Evolutionary conservation across 2,797 vertebrate species (phyloP).

Genomic region (Setipinna tenuifilis): DNA sequence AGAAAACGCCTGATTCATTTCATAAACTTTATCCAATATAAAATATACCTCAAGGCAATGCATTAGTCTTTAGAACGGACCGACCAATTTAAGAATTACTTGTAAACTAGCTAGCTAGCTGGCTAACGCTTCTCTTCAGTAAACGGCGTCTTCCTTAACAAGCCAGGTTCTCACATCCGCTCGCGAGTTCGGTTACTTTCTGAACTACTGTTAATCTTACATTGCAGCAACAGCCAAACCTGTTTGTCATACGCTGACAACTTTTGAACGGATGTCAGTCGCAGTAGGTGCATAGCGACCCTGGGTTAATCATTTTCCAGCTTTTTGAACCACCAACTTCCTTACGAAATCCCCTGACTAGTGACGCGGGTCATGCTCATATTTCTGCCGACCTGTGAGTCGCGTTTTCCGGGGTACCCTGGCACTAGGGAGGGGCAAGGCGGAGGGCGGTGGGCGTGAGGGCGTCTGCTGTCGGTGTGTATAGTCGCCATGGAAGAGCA

Average conservation of each 20-base stretch:
- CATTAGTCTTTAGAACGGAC: background rate
- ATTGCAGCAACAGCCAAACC: background rate
- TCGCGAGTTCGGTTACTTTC: background rate
- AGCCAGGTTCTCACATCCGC: conserved; percentile 14
- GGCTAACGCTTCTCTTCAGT: background rate
- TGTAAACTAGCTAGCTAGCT: conserved; percentile 2
- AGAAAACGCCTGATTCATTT: background rate
- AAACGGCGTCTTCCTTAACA: background rate
- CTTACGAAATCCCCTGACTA: conserved; percentile 12
- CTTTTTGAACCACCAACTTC: background rate
- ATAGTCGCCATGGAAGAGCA: background rate
- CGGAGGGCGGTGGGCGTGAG: background rate
- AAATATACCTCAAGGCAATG: background rate
- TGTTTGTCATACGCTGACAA: background rate
- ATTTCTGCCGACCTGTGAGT: conserved; percentile 20
- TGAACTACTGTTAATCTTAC: background rate
- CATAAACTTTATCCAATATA: background rate
- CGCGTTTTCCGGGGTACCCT: conserved; percentile 28
- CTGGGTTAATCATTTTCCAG: background rate
- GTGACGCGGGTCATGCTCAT: conserved; percentile 21
- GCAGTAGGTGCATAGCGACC: background rate
- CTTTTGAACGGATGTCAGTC: background rate
- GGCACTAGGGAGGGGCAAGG: background rate
- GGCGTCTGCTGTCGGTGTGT: background rate
- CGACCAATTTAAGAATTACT: background rate